A percentile compares a stretch with the other conserved stretches of the same genome.
Conservation (phyloP, 1,140 invertebrate species). For the Gonatopus flavifemur region DNA sequence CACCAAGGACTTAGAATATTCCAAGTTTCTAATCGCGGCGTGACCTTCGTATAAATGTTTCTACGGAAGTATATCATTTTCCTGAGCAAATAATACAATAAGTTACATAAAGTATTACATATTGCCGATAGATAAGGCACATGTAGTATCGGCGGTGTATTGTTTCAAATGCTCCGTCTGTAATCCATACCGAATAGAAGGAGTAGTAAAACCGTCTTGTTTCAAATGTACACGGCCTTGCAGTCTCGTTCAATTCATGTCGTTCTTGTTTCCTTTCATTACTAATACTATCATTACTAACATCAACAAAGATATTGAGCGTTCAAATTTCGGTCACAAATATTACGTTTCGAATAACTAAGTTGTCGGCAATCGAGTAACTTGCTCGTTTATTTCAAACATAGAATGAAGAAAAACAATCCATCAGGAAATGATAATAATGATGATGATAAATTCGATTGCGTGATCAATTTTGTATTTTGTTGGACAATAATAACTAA, state of each 20-base stretch:
- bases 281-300: not conserved
- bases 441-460: no score
- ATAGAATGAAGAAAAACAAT: slow-evolving; percentile 4
- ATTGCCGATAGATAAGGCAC: slow-evolving; percentile 7
- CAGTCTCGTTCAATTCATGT: slow-evolving; percentile 9
- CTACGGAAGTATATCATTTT: no score
- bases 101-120: slow-evolving; percentile 24
- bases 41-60: no score
- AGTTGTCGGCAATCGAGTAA: slow-evolving; percentile 31
- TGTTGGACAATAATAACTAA: no score
- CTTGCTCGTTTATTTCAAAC: slow-evolving; percentile 16
- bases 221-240: slow-evolving; percentile 37
- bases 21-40: not conserved
- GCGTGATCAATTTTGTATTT: slow-evolving; percentile 14
- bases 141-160: slow-evolving; percentile 37
- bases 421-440: no score
- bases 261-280: not conserved
- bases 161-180: slow-evolving; percentile 40
- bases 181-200: slow-evolving; percentile 39
- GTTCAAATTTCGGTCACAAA: slow-evolving; percentile 41
- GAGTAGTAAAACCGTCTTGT: slow-evolving; percentile 18
- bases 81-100: slow-evolving; percentile 2
- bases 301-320: slow-evolving; percentile 14
- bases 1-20: no score
- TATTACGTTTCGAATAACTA: slow-evolving; percentile 38